These are phyloP conservation scores for Aldabrachelys gigantea DNA, from an alignment of 2,113 vertebrate species.

Conservation along the genomic window DNA sequence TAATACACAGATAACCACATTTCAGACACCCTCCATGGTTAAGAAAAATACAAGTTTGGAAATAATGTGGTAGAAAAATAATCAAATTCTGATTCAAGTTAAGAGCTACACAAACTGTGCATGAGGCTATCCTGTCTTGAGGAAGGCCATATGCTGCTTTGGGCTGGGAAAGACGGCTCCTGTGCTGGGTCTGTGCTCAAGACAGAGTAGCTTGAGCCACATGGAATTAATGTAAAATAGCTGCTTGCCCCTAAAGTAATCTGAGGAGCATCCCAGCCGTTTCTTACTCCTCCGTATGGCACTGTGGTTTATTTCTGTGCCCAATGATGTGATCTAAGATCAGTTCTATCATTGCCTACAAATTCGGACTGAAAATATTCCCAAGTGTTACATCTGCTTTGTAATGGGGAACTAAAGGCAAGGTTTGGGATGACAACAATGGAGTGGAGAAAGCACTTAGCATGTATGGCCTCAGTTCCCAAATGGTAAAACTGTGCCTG, in stretches of 20 bases:
- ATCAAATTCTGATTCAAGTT: background rate
- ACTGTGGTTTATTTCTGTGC: background rate
- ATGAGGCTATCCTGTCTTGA: background rate
- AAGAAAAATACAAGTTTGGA: background rate
- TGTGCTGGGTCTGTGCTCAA: background rate
- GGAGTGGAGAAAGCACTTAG: no score
- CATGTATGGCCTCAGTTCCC: no score
- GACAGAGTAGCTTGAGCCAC: background rate
- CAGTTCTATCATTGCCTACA: background rate
- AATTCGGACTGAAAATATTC: background rate
- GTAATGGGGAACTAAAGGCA: background rate
- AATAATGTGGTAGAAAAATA: background rate
- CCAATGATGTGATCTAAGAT: background rate
- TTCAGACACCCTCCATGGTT: background rate
- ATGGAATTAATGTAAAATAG: background rate
- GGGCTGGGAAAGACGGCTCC: background rate
- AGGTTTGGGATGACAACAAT: background rate
- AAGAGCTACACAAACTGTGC: no score
- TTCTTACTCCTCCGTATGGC: background rate
- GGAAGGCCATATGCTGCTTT: fast-evolving
- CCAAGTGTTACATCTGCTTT: background rate
- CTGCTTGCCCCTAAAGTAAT: background rate
- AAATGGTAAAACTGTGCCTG: background rate
- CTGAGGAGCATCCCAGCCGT: background rate
- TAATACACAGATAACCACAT: background rate